These are phyloP conservation scores for Frankliniella intonsa DNA, from an alignment of 2,888 invertebrate genomes.

Conservation along the genomic window DNA sequence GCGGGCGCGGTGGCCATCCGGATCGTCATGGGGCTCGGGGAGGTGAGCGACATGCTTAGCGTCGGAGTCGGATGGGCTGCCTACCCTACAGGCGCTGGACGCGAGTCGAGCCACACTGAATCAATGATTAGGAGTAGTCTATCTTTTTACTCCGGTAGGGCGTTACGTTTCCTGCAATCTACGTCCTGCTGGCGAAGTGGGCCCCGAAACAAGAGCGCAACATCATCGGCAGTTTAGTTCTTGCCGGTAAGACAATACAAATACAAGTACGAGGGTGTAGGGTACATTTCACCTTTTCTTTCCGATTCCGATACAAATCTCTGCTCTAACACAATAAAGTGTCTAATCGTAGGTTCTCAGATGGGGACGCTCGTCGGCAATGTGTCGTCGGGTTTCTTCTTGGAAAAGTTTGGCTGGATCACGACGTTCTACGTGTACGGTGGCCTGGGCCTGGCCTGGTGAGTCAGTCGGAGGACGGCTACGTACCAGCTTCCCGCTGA, in stretches of 20 bases:
- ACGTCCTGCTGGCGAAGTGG: constrained; percentile 46
- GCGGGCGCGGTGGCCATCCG: constrained; percentile 45
- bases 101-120: neutral
- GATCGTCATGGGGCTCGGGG: constrained; percentile 49
- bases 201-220: constrained; percentile 45
- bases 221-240: constrained; percentile 43
- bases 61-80: neutral
- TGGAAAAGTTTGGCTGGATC: constrained; percentile 52
- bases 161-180: constrained; percentile 47
- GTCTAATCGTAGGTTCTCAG: constrained; percentile 44
- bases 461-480: constrained; percentile 36
- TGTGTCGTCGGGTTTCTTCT: constrained; percentile 49
- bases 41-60: constrained; percentile 42
- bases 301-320: too few species aligned
- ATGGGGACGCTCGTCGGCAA: constrained; percentile 54
- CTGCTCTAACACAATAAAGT: too few species aligned
- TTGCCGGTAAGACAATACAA: constrained; percentile 39
- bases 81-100: neutral
- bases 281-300: too few species aligned
- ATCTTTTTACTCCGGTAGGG: constrained; percentile 39
- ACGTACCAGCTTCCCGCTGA: too few species aligned
- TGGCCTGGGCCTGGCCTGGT: constrained; percentile 52
- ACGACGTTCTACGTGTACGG: constrained; percentile 57
- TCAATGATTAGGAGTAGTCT: too few species aligned
- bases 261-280: too few species aligned